Evolutionary conservation across 2,113 vertebrate genomes (phyloP), one percentile per base, ranked within the genome.

Genomic region (Bostrychus sinensis): DNA sequence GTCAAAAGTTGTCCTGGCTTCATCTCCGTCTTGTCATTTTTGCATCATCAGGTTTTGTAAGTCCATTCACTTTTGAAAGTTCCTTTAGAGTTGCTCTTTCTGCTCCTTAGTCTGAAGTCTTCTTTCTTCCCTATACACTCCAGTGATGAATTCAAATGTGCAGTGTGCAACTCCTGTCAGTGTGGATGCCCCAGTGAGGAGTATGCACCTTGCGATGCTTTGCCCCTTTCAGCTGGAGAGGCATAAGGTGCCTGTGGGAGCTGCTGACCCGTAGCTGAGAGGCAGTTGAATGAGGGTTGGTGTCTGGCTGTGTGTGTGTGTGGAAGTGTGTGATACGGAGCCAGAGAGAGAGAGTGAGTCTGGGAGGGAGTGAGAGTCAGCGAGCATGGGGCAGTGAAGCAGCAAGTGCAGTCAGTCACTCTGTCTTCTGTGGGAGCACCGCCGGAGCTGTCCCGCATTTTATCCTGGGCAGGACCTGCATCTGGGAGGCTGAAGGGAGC

Each of bases 401-500:
- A 82, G 85, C 64, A 62, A 87, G 82, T 70, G 84, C 72, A 85
- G 86, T 68, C 78, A 86, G 81, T 82, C 80, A 71, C 75, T 74
- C 84, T 75, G 80, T 83, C 76, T 39, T 80, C 83, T 89, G 78
- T 86, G 84, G 76, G 69, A 77, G 73, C 70, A 75, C 68, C 55
- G 75, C 75, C 80, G 83, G 83, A 81, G 75, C 62, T 72, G 78
- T 73, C 85, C 71, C 80, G 80, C 84, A 86, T 91, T 92, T 89
- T 88, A 91, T 91, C 83, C 89, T 89, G 90, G 87, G 88, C 85
- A 81, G 91, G 87, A 87, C 91, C 85, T 66, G 81, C 80, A 83
- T 89, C 85, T 76, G 36, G 79, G 78, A 80, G 68, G 75, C 66
- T 84, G 78, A 71, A 78, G 77, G 73, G 66, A 86, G 76, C 74